Conservation (phyloP, 2,113 vertebrate genomes). For the Elgaria multicarinata region DNA sequence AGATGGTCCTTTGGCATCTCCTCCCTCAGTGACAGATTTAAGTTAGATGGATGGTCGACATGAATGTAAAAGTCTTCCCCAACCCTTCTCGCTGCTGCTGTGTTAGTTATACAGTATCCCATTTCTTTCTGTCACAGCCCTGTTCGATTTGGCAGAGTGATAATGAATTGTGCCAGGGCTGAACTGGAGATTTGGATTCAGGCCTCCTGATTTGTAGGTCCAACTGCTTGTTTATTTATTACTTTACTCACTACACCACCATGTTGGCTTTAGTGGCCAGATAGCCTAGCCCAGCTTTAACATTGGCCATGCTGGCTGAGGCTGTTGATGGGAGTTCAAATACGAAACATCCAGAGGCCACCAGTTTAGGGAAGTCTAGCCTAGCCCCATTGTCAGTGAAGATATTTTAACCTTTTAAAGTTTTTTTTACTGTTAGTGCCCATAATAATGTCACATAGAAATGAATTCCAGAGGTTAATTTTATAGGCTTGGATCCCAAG, state of each 20-base stretch:
- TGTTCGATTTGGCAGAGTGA: neutral
- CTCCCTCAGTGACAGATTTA: neutral
- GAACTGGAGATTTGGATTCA: neutral
- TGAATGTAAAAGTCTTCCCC: neutral
- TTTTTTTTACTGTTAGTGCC: neutral
- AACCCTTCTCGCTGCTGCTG: neutral
- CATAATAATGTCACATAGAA: neutral
- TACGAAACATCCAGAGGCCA: too few relatives aligned
- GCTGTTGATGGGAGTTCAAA: too few relatives aligned
- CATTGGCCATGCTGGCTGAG: too few relatives aligned
- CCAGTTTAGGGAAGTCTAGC: neutral
- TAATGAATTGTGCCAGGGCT: neutral
- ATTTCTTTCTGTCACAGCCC: neutral
- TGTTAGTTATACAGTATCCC: neutral
- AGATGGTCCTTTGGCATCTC: neutral
- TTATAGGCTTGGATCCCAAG: neutral
- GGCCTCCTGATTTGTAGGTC: neutral
- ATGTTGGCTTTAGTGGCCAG: too few relatives aligned
- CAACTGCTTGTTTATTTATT: neutral
- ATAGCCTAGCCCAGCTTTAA: too few relatives aligned
- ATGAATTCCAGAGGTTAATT: neutral
- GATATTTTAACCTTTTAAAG: neutral
- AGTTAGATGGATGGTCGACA: neutral
- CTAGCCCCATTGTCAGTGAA: neutral
- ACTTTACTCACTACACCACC: neutral